phyloP scores from a whole-genome alignment of 2,113 vertebrate genomes.

The Rhodinocichla rosea region DNA sequence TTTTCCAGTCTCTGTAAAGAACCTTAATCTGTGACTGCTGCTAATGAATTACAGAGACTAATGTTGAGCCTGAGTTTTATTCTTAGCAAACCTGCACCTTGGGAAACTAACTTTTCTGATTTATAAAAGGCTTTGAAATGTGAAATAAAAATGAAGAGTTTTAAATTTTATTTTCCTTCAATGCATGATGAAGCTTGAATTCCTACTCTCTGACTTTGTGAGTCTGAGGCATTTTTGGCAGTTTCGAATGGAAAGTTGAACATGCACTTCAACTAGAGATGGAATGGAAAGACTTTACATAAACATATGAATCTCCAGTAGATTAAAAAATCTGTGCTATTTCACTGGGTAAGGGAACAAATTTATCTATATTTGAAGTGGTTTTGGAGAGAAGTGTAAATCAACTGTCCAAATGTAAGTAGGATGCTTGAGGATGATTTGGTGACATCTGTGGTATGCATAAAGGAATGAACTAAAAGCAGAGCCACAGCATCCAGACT shows the following conservation, averaged over 20 bases:
- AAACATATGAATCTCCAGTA: slow-evolving; percentile 45
- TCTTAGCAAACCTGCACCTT: background rate
- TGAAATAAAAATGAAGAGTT: background rate
- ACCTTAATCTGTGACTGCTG: background rate
- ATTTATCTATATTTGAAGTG: background rate
- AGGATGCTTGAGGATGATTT: background rate
- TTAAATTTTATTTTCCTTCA: background rate
- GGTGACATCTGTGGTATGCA: background rate
- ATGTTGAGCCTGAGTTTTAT: background rate
- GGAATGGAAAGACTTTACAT: slow-evolving; percentile 48
- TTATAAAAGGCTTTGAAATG: background rate
- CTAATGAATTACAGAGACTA: background rate
- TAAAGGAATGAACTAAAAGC: background rate
- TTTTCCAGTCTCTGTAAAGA: background rate
- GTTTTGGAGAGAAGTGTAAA: background rate
- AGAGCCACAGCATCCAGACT: background rate
- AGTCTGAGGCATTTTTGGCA: slow-evolving; percentile 62
- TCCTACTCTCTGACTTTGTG: slow-evolving; percentile 43
- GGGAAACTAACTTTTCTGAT: background rate
- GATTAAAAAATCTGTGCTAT: background rate
- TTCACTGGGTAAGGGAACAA: background rate
- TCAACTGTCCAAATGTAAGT: background rate
- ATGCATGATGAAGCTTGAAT: slow-evolving; percentile 20
- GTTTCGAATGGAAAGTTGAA: slow-evolving; percentile 65
- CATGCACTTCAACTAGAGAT: slow-evolving; percentile 30